Conservation (phyloP, 2,113 vertebrate genomes). For the Uropsilus gracilis region DNA sequence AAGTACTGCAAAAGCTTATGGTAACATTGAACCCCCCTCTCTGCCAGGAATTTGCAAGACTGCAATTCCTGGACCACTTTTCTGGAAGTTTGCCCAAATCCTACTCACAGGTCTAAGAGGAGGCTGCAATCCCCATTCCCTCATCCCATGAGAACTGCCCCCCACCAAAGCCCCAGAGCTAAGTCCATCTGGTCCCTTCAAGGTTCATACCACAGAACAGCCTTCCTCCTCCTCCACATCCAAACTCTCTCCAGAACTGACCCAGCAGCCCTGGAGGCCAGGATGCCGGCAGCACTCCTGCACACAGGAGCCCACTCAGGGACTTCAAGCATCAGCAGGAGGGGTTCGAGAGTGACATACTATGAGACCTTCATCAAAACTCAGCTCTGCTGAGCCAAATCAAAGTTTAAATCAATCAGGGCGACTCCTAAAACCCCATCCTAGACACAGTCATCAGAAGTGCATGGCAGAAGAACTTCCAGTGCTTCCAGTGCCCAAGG, state of each 20-base stretch:
- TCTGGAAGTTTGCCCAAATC: not conserved
- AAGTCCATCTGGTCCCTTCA: not conserved
- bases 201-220: not conserved
- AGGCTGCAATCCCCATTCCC: not conserved
- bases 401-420: not conserved
- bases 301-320: not conserved
- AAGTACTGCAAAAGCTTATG: conserved; percentile 51
- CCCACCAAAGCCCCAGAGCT: not conserved
- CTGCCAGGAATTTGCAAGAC: conserved; percentile 45
- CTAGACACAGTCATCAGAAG: not conserved
- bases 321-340: not conserved
- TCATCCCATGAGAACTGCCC: not conserved
- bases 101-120: not conserved
- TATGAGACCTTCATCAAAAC: not conserved
- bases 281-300: not conserved
- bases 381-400: not conserved
- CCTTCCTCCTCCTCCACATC: not conserved
- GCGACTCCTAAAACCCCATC: not conserved
- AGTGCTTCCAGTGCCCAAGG: not conserved
- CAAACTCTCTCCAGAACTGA: not conserved
- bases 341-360: not conserved
- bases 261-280: not conserved
- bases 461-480: not conserved
- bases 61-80: conserved; percentile 33
- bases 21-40: conserved; percentile 37